Evolutionary conservation across 2,113 vertebrate genomes (phyloP).

Genomic region (Sinocyclocheilus grahami): DNA sequence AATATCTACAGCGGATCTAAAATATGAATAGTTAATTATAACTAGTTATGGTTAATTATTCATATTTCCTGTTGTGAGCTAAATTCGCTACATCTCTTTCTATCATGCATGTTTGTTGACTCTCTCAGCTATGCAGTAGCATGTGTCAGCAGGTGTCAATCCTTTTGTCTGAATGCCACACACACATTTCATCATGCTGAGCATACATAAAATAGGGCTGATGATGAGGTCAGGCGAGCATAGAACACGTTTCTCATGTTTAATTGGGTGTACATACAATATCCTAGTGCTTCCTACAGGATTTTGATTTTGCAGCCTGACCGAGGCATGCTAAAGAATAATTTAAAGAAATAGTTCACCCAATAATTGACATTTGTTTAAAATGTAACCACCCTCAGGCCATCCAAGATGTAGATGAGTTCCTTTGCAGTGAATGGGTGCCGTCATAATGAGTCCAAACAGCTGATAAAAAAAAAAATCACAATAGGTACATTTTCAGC

Average conservation of each 20-base stretch:
- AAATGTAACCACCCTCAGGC: neutral
- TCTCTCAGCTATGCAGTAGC: conserved; percentile 15
- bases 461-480: too few species aligned
- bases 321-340: neutral
- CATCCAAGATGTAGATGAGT: neutral
- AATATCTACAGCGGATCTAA: too few species aligned
- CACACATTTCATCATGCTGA: conserved; percentile 19
- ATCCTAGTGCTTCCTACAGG: neutral
- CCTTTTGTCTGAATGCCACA: conserved; percentile 25
- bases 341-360: neutral
- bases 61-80: too few species aligned
- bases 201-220: neutral
- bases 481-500: too few species aligned
- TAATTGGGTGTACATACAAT: neutral
- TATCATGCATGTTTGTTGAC: conserved; percentile 26
- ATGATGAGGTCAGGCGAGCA: neutral
- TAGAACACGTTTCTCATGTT: neutral
- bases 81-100: too few species aligned
- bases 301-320: neutral
- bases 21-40: too few species aligned
- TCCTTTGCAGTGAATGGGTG: neutral
- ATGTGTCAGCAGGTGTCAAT: conserved; percentile 14
- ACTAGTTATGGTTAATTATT: too few species aligned
- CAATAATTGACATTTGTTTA: neutral
- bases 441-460: too few species aligned